These are phyloP conservation scores for Limnothrissa miodon DNA, from an alignment of 2,113 vertebrate species.

Conservation along the genomic window DNA sequence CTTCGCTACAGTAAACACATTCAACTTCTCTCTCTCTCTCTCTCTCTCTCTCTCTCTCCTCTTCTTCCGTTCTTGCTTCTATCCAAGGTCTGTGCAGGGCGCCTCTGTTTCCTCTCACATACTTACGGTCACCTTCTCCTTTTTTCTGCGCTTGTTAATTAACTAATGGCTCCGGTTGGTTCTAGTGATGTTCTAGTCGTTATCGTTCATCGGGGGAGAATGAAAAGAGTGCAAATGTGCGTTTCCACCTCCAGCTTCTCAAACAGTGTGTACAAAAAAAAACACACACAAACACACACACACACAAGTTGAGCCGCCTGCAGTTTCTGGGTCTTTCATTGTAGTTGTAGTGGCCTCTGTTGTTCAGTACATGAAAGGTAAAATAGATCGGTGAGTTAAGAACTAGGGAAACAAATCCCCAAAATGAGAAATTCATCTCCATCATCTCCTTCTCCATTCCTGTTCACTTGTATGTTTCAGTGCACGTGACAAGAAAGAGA, in stretches of 20 bases:
- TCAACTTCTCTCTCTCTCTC: background rate
- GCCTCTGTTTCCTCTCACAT: background rate
- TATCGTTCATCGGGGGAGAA: background rate
- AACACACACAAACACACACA: background rate
- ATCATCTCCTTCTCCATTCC: background rate
- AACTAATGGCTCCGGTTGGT: background rate
- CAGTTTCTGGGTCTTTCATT: background rate
- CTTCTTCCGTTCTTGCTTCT: background rate
- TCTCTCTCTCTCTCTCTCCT: background rate
- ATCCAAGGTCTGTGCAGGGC: background rate
- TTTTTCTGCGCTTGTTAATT: background rate
- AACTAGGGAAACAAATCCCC: background rate
- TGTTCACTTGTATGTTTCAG: background rate
- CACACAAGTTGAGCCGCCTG: background rate
- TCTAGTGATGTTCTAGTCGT: background rate
- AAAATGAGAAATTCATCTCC: background rate
- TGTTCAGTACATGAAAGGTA: background rate
- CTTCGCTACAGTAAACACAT: background rate
- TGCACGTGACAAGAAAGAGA: background rate
- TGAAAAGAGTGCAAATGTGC: background rate
- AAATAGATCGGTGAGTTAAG: background rate
- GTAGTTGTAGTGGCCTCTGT: background rate
- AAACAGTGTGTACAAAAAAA: background rate
- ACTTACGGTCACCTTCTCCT: background rate
- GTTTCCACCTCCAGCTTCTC: background rate